These are phyloP conservation scores for Pelecanoides urinatrix DNA, from an alignment of 2,113 vertebrate species.

Conservation along the genomic window DNA sequence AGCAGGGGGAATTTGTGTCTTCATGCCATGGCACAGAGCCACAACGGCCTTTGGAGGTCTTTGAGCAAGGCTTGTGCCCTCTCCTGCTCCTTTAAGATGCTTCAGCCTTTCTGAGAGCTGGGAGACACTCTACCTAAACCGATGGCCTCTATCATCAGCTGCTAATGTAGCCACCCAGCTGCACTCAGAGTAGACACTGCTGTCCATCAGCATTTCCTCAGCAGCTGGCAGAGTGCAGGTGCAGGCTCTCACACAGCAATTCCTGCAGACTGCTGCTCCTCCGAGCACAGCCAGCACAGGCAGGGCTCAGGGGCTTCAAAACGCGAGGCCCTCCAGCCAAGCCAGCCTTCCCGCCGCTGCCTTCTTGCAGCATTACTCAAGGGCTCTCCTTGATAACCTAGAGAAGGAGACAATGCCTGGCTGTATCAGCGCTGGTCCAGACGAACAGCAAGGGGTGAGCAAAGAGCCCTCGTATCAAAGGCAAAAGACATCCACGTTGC, in stretches of 20 bases:
- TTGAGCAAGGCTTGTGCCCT: not conserved
- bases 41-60: accelerated
- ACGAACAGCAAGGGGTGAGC: not conserved
- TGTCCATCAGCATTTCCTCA: not conserved
- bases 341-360: not conserved
- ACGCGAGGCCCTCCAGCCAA: not conserved
- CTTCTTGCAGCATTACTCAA: not conserved
- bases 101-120: not conserved
- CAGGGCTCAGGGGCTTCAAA: not conserved
- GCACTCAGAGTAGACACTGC: no score
- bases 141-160: not conserved
- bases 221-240: not conserved
- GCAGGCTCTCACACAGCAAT: not conserved
- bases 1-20: not conserved
- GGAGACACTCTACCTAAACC: not conserved
- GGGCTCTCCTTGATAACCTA: not conserved
- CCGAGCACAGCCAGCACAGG: not conserved
- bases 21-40: not conserved
- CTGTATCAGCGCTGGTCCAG: not conserved
- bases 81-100: not conserved
- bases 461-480: not conserved
- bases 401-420: not conserved
- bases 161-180: accelerated
- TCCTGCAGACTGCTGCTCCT: not conserved
- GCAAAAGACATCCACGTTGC: not conserved